phyloP scores from a whole-genome alignment of 1,140 invertebrate genomes.

The Paralvinella palmiformis region DNA sequence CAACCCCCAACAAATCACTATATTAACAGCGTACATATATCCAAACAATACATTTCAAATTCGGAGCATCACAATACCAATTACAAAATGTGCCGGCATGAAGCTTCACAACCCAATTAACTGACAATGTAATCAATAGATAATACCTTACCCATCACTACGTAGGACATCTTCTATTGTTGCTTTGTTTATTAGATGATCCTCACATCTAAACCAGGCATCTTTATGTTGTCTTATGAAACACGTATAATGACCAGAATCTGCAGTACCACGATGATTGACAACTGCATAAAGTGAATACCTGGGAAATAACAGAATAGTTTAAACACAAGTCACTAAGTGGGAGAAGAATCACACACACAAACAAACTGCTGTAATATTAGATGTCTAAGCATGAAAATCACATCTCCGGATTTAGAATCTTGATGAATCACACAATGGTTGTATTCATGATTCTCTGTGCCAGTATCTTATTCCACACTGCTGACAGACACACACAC shows the following conservation, averaged over 20 bases:
- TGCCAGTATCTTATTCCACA: too few species aligned
- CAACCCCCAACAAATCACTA: background rate
- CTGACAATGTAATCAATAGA: background rate
- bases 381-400: too few species aligned
- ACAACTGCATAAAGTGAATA: constrained; percentile 95
- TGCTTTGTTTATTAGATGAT: constrained; percentile 84
- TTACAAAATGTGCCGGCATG: background rate
- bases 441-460: too few species aligned
- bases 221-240: constrained; percentile 86
- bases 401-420: too few species aligned
- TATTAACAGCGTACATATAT: background rate
- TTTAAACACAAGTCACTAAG: background rate
- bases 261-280: constrained; percentile 86
- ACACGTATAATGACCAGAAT: constrained; percentile 91
- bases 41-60: background rate
- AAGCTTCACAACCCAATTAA: background rate
- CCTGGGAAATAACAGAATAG: constrained; percentile 45
- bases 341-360: too few species aligned
- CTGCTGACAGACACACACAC: too few species aligned
- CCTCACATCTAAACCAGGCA: constrained; percentile 96
- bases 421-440: too few species aligned
- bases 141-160: constrained; percentile 77
- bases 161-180: constrained; percentile 81
- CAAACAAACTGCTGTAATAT: too few species aligned
- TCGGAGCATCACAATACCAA: background rate